phyloP scores from a whole-genome alignment of 2,797 vertebrate genomes.

The Gorsachius magnificus region DNA sequence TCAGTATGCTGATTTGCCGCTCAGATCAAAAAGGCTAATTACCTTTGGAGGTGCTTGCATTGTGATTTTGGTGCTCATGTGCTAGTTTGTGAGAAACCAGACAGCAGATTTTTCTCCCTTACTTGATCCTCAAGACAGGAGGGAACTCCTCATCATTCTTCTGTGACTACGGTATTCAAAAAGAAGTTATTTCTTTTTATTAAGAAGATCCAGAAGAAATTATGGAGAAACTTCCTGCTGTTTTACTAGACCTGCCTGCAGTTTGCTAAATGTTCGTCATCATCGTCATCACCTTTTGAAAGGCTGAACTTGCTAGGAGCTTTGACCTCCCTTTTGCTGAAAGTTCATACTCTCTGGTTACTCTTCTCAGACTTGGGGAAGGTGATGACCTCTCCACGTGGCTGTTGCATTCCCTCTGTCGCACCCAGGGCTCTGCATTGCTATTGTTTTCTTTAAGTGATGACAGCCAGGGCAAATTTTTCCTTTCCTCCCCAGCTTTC shows the following conservation, averaged over 20 bases:
- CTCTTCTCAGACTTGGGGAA: not conserved
- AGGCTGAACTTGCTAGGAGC: not conserved
- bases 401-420: not conserved
- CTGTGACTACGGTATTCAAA: not conserved
- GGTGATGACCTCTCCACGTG: accelerated
- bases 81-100: not conserved
- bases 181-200: not conserved
- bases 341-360: not conserved
- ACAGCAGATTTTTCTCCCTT: not conserved
- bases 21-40: not conserved
- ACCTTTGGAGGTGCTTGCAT: not conserved
- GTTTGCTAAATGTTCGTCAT: not conserved
- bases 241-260: not conserved
- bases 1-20: not conserved
- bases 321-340: not conserved
- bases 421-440: not conserved
- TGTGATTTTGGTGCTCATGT: not conserved
- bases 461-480: not conserved
- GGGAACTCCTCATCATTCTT: not conserved
- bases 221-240: not conserved
- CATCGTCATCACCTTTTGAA: not conserved
- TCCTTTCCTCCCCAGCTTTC: not conserved
- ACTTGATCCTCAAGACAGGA: not conserved
- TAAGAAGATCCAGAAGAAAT: not conserved
- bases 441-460: not conserved